Conservation (phyloP, 1,140 invertebrate genomes). For the Sitodiplosis mosellana region DNA sequence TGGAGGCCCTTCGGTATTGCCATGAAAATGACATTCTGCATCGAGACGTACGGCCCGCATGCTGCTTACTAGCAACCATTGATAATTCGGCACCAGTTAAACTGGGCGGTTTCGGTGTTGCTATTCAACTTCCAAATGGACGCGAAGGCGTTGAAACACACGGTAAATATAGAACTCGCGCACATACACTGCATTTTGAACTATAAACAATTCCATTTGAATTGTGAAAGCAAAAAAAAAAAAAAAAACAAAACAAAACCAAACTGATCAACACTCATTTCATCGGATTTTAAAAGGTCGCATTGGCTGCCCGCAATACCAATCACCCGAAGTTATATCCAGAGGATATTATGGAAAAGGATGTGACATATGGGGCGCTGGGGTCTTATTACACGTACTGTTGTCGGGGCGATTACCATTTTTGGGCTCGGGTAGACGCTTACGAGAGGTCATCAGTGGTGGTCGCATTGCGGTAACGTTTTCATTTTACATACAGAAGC, state of each 20-base stretch:
- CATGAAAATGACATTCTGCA: constrained; percentile 96
- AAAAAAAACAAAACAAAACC: background rate
- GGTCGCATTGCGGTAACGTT: constrained; percentile 58
- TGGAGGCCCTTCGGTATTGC: constrained; percentile 88
- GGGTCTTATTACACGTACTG: constrained; percentile 83
- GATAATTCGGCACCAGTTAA: constrained; percentile 98
- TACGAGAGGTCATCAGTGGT: constrained; percentile 76
- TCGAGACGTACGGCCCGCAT: constrained; percentile 87
- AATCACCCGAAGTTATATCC: constrained; percentile 91
- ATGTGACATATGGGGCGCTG: constrained; percentile 91
- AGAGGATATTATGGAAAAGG: constrained; percentile 86
- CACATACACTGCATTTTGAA: no score
- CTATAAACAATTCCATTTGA: no score
- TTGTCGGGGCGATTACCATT: constrained; percentile 89
- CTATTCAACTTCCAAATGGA: constrained; percentile 71
- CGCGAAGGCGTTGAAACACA: constrained; percentile 49
- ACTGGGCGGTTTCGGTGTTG: constrained; percentile 92
- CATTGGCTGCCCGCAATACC: constrained; percentile 89
- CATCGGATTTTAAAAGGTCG: constrained; percentile 37
- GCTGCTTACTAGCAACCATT: constrained; percentile 79
- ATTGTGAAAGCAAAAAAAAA: background rate
- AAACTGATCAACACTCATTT: background rate
- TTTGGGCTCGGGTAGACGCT: constrained; percentile 74
- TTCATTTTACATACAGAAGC: constrained; percentile 17
- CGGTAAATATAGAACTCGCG: constrained; percentile 38